Conservation (phyloP, 2,113 vertebrate species). For the Macquaria ambigua region DNA sequence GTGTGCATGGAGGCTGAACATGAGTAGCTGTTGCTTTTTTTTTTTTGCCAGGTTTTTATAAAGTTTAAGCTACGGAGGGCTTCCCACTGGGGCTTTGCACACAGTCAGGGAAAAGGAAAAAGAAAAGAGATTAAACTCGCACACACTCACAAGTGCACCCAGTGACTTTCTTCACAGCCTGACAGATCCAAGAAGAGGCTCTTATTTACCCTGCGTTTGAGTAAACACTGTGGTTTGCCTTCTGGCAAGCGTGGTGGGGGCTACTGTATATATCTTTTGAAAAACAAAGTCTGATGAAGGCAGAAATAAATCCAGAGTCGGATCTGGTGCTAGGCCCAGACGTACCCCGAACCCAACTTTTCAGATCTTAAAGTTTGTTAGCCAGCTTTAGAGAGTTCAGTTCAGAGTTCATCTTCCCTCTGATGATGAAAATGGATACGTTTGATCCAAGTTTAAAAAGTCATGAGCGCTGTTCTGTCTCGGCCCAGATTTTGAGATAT, state of each 20-base stretch:
- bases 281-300: conserved; percentile 58
- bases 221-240: conserved; percentile 63
- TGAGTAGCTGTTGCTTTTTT: conserved; percentile 4
- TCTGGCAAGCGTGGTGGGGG: conserved; percentile 30
- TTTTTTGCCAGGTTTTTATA: conserved; percentile 38
- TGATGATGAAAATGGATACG: not conserved
- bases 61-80: conserved; percentile 53
- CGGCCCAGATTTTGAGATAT: not conserved
- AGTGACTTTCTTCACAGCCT: conserved; percentile 39
- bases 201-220: conserved; percentile 62
- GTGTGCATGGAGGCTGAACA: conserved; percentile 17
- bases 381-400: conserved; percentile 14
- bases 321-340: conserved; percentile 16
- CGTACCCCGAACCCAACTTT: conserved; percentile 12
- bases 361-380: conserved; percentile 45
- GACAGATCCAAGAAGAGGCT: conserved; percentile 49
- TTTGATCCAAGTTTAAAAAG: conserved; percentile 34
- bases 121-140: conserved; percentile 52
- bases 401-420: conserved; percentile 14
- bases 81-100: conserved; percentile 53
- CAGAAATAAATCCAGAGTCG: conserved; percentile 26
- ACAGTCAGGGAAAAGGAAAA: conserved; percentile 38
- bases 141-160: not conserved
- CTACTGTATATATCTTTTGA: conserved; percentile 43
- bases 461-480: not conserved